phyloP scores from a whole-genome alignment of 2,113 vertebrate genomes.

The Petromus typicus region DNA sequence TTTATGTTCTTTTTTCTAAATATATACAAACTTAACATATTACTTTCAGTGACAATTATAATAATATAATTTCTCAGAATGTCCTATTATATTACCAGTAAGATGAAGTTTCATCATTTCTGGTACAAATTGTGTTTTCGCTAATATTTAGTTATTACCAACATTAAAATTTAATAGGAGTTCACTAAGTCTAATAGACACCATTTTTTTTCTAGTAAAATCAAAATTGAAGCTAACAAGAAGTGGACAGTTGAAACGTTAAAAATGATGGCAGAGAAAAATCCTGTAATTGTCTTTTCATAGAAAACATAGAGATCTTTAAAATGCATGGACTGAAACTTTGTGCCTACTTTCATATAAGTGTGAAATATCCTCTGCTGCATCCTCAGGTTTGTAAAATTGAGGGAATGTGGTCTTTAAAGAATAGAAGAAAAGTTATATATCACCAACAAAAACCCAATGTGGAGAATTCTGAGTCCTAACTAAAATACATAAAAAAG shows the following conservation, averaged over 20 bases:
- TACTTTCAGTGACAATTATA: slow-evolving; percentile 23
- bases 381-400: slow-evolving; percentile 20
- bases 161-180: not conserved
- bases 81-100: not conserved
- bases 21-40: not conserved
- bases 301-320: not conserved
- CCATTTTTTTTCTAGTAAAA: not conserved
- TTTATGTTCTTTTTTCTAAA: not conserved
- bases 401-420: slow-evolving; percentile 35
- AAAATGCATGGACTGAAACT: not conserved
- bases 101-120: slow-evolving; percentile 23
- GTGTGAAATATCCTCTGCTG: slow-evolving; percentile 11
- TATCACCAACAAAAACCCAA: not conserved
- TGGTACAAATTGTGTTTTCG: not conserved
- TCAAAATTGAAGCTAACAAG: not conserved
- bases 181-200: slow-evolving; percentile 4
- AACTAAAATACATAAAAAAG: slow-evolving; percentile 4
- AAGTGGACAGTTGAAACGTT: not conserved
- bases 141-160: not conserved
- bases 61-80: not conserved
- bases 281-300: not conserved
- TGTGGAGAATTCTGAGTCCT: not conserved
- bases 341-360: slow-evolving; percentile 21
- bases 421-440: not conserved
- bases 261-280: slow-evolving; percentile 8